Base-by-base conservation (phyloP, 2,888 invertebrate genomes). In the Periphyllus acericola region DNA sequence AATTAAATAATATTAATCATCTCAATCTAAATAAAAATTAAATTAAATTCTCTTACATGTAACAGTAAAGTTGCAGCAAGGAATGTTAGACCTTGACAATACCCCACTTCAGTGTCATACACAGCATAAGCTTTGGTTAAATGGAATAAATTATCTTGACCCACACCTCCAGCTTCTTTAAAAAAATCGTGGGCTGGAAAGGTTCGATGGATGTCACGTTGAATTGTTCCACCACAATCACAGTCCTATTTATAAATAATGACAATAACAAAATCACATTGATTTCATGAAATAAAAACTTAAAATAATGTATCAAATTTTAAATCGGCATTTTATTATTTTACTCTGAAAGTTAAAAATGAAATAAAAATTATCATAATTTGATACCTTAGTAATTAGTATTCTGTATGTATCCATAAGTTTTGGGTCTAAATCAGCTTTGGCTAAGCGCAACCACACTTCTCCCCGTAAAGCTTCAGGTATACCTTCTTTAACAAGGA, bases 121-220 rank as follows among this genome's bases (percentile, higher is more conserved):
- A 99, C 96, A 3, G 99, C 98, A 92, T 99, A 99, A 0, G 99
- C 99, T 92, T 98, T 97, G 91, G 98, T 98, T 91, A 99, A 96
- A 91, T 97, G 96, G 91, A 97, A 97, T 85, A 99, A 93, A 25
- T 98, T 96, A 92, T 99, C 99, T 92, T 99, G 99, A 0, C 99
- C 99, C 83, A 95, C 93, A 19, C 98, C 99, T 76, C 98, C 98
- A 46, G 95, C 96, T 92, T 98, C 98, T 92, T 97, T 97, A 93
- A 99, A 99, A 93, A 96, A 98, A 91, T 99, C 98, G 92, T 99
- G 99, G 60, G 99, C 99, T 19, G 99, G 99, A 93, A 99, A 99
- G 60, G 99, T 99, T 90, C 99, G 94, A 90, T 98, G 98, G 90
- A 99, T 98, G 92, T 99, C 99, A 86, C 99, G 94, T 91, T 96